Conservation (phyloP, 2,113 vertebrate species). For the Tinamus guttatus region DNA sequence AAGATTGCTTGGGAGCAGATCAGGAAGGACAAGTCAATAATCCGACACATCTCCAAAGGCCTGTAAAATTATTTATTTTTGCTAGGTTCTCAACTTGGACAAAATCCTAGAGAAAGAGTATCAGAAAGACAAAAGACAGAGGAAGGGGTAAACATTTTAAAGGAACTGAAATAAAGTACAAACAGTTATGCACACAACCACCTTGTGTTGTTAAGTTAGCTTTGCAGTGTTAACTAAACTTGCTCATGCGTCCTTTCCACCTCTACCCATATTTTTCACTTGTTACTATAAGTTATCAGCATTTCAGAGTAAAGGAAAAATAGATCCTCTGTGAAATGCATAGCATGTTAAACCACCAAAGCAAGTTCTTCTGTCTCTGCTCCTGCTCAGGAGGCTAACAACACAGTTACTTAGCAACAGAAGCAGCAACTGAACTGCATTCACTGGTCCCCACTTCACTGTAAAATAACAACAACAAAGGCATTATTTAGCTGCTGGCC, state of each 20-base stretch:
- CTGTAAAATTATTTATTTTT: background rate
- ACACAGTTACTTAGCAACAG: slow-evolving; percentile 57
- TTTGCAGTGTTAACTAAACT: background rate
- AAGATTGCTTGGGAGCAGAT: background rate
- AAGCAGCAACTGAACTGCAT: slow-evolving; percentile 23
- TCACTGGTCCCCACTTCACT: slow-evolving; percentile 18
- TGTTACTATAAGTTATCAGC: background rate
- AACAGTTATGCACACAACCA: background rate
- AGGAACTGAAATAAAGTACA: background rate
- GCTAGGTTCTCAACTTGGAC: background rate
- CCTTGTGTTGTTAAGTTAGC: background rate
- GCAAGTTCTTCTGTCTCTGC: slow-evolving; percentile 15
- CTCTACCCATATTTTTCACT: background rate
- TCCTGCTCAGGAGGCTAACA: slow-evolving; percentile 19
- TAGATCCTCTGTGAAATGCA: background rate
- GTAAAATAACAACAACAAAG: slow-evolving; percentile 20
- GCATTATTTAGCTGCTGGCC: background rate
- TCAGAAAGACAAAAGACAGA: background rate
- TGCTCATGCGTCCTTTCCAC: background rate
- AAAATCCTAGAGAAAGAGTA: background rate
- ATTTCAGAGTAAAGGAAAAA: background rate
- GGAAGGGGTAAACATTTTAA: background rate
- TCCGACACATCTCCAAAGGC: fast-evolving
- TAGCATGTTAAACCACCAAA: slow-evolving; percentile 16
- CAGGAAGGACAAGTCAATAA: background rate